Evolutionary conservation across 2,113 vertebrate species (phyloP).

Genomic region (Lontra canadensis): DNA sequence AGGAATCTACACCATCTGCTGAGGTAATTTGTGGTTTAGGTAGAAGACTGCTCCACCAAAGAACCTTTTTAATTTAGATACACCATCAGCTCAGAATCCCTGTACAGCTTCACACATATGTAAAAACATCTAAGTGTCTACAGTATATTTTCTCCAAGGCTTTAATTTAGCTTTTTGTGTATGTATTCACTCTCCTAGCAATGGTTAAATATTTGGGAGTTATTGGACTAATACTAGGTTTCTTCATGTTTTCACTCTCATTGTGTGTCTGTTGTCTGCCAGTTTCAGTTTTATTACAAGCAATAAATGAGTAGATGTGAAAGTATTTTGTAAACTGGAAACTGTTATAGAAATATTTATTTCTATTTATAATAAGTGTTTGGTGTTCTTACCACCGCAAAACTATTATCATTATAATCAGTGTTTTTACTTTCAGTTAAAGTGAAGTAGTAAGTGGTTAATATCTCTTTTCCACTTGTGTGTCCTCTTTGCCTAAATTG

Average conservation of each 20-base stretch:
- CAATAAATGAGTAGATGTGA: not conserved
- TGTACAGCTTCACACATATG: not conserved
- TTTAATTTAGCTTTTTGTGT: conserved; percentile 12
- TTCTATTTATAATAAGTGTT: not conserved
- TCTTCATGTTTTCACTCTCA: not conserved
- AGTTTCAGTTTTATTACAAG: conserved; percentile 8
- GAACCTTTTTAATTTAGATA: not conserved
- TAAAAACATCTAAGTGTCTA: not conserved
- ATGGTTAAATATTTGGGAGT: conserved; percentile 10
- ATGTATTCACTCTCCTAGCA: not conserved
- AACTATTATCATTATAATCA: not conserved
- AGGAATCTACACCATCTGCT: not conserved
- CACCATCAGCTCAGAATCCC: not conserved
- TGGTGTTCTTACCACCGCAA: not conserved
- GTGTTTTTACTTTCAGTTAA: conserved; percentile 29
- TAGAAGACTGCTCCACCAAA: not conserved
- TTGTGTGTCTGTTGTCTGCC: not conserved
- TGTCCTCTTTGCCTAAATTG: not conserved
- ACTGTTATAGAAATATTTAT: not conserved
- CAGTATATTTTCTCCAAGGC: not conserved
- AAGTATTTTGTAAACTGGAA: conserved; percentile 30
- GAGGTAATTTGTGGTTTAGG: not conserved
- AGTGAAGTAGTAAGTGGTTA: not conserved
- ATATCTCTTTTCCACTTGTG: not conserved
- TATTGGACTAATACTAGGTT: not conserved